Conservation (phyloP, 2,888 invertebrate genomes). For the Catocala nupta region DNA sequence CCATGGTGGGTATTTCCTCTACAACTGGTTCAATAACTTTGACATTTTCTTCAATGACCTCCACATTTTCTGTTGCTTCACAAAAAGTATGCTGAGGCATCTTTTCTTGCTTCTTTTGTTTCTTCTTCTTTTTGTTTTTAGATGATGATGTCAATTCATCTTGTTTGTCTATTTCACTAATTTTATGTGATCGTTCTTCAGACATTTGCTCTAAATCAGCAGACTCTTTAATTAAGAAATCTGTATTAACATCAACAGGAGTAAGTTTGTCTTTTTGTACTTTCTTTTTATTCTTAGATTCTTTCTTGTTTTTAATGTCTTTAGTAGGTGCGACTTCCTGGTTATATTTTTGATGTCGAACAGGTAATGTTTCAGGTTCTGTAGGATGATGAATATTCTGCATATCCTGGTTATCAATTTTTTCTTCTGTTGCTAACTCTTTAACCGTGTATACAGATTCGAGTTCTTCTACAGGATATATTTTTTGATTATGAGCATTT, state of each 20-base stretch:
- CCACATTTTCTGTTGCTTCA: conserved; percentile 46
- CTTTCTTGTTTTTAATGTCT: conserved; percentile 14
- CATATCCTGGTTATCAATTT: no score
- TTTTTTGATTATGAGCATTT: no score
- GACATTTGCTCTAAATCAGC: conserved; percentile 1
- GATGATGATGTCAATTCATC: conserved; percentile 23
- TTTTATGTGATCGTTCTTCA: conserved; percentile 3
- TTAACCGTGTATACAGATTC: no score
- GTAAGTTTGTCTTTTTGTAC: conserved; percentile 20
- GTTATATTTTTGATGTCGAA: conserved; percentile 8
- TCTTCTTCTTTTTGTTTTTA: conserved; percentile 67
- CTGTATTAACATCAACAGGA: conserved; percentile 22
- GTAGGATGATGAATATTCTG: not conserved
- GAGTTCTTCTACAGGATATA: no score
- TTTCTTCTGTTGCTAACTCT: no score
- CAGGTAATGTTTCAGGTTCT: not conserved
- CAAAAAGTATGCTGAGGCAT: conserved; percentile 44
- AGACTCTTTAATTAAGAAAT: conserved; percentile 23
- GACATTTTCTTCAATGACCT: conserved; percentile 42
- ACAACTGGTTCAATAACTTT: conserved; percentile 49
- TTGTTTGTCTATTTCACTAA: conserved; percentile 11
- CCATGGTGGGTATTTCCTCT: conserved; percentile 48
- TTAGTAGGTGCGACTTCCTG: not conserved
- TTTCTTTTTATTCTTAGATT: conserved; percentile 45
- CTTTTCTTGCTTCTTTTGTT: conserved; percentile 61